phyloP scores from a whole-genome alignment of 1,140 invertebrate genomes.

The Megalonaias nervosa region DNA sequence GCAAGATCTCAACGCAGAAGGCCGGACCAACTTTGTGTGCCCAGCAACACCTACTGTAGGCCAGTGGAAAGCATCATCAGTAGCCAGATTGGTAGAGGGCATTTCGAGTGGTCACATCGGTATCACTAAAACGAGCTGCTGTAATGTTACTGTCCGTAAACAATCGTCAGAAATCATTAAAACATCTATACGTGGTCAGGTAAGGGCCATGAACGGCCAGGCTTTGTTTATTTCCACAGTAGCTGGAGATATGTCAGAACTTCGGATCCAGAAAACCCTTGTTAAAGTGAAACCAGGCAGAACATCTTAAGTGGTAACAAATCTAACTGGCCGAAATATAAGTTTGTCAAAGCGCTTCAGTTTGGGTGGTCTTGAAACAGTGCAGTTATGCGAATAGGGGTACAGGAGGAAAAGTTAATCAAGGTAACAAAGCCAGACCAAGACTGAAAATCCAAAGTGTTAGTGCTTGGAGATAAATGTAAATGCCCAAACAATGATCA shows the following conservation, averaged over 20 bases:
- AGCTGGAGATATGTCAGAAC: no score
- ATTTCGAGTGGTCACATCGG: constrained; percentile 1
- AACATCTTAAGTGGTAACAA: no score
- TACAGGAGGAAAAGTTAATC: no score
- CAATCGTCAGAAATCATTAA: no score
- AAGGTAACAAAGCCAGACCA: neutral
- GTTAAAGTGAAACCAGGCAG: neutral
- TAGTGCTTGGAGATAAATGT: neutral
- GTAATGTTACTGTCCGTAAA: no score
- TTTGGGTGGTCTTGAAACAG: no score
- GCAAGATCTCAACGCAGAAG: neutral
- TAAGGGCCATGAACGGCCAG: no score
- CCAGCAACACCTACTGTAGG: neutral
- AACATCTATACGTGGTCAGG: no score
- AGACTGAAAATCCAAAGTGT: neutral
- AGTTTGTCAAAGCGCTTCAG: no score
- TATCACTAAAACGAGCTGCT: constrained; percentile 2
- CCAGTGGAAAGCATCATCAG: neutral
- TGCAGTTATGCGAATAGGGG: no score
- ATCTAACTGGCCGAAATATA: no score
- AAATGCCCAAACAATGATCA: neutral
- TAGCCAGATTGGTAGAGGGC: neutral
- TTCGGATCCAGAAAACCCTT: neutral
- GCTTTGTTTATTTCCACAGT: no score
- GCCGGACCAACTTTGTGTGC: neutral